phyloP scores from a whole-genome alignment of 2,888 invertebrate genomes.

The Subacronicta megacephala region DNA sequence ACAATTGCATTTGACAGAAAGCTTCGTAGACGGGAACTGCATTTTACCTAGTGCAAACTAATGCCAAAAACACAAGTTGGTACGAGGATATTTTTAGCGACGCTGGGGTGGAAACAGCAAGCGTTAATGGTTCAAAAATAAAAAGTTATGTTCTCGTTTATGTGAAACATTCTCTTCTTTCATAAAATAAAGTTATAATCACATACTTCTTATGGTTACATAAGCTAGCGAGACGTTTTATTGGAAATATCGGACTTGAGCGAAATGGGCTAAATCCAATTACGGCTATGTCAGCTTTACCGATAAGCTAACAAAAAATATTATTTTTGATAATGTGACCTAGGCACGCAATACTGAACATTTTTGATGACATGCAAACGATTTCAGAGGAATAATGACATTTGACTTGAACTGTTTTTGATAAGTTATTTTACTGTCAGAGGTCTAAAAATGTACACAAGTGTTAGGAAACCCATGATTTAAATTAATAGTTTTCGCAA shows the following conservation, averaged over 20 bases:
- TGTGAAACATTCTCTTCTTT: conserved; percentile 7
- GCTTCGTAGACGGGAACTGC: conserved; percentile 25
- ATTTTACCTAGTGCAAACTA: conserved; percentile 31
- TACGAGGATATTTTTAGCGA: conserved; percentile 16
- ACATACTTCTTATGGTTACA: conserved; percentile 37
- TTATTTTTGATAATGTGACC: conserved; percentile 60
- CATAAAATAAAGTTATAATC: conserved; percentile 10
- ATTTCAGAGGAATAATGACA: background rate
- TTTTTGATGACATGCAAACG: conserved; percentile 23
- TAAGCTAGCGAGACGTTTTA: conserved; percentile 48
- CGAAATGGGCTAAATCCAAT: conserved; percentile 61
- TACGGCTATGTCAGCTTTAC: conserved; percentile 56
- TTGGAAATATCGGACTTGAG: conserved; percentile 51
- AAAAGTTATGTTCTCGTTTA: conserved; percentile 16
- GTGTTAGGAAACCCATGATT: too few relatives aligned
- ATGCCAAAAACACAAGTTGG: conserved; percentile 18
- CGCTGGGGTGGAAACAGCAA: conserved; percentile 18
- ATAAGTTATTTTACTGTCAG: background rate
- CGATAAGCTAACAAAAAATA: conserved; percentile 58
- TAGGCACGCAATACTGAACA: conserved; percentile 34
- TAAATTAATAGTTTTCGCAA: too few relatives aligned
- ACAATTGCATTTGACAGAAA: conserved; percentile 57
- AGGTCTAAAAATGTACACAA: too few relatives aligned
- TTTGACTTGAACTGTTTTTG: too few relatives aligned
- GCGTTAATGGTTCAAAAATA: conserved; percentile 27